These are phyloP conservation scores for Polietes domitor DNA, from an alignment of 2,888 invertebrate genomes.

Conservation along the genomic window DNA sequence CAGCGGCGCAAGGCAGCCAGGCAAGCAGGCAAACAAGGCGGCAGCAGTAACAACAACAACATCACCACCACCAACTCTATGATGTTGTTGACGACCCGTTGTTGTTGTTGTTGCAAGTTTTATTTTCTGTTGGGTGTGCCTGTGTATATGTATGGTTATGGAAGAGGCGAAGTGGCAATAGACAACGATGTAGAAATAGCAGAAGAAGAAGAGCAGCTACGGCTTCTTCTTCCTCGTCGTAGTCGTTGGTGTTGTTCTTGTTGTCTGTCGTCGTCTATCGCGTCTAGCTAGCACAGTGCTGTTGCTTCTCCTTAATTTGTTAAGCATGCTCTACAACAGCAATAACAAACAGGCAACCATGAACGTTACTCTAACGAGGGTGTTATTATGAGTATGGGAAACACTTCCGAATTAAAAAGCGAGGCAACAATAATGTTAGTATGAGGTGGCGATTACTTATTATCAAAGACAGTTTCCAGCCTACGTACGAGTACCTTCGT, in stretches of 20 bases:
- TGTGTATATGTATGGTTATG: slow-evolving; percentile 4
- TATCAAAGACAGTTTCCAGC: no score
- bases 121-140: slow-evolving; percentile 6
- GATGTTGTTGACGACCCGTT: not conserved
- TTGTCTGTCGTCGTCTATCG: not conserved
- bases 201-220: slow-evolving; percentile 36
- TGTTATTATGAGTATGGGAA: not conserved
- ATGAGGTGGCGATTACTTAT: no score
- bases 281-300: not conserved
- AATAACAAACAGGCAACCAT: not conserved
- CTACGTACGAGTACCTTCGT: no score
- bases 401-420: not conserved
- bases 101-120: slow-evolving; percentile 6
- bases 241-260: not conserved
- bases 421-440: no score
- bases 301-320: slow-evolving; percentile 50
- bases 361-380: not conserved
- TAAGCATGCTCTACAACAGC: slow-evolving; percentile 30
- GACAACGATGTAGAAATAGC: not conserved
- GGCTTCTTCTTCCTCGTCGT: slow-evolving; percentile 18
- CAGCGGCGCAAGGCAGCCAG: not conserved
- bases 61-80: not conserved
- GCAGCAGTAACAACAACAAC: slow-evolving; percentile 10
- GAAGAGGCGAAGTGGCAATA: not conserved
- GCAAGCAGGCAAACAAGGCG: not conserved